Evolutionary conservation across 2,797 vertebrate species (phyloP).

Genomic region (Phataginus tricuspis): DNA sequence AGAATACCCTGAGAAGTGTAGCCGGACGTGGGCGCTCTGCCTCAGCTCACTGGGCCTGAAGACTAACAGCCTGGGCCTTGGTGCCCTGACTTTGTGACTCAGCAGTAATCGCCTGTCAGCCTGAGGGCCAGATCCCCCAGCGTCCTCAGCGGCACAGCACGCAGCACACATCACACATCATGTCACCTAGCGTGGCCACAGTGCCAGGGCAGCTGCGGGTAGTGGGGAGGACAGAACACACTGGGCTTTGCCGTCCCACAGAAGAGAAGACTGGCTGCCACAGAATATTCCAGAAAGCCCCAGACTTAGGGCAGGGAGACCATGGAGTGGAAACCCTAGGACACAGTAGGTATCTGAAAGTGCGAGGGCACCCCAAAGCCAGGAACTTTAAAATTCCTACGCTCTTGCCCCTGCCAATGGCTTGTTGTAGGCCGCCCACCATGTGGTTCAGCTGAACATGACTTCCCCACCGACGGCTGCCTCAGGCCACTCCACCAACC

Average conservation of each 20-base stretch:
- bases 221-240: neutral
- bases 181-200: neutral
- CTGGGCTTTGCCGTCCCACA: neutral
- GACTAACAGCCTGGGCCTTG: constrained; percentile 2
- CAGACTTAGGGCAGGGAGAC: neutral
- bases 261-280: neutral
- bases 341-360: neutral
- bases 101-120: constrained; percentile 18
- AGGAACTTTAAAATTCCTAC: neutral
- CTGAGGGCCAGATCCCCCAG: neutral
- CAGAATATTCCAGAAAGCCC: neutral
- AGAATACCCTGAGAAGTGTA: neutral
- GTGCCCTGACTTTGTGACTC: neutral
- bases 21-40: neutral
- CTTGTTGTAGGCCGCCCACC: neutral
- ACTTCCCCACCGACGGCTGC: neutral
- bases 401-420: neutral
- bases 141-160: neutral
- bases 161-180: neutral
- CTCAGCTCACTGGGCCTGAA: constrained; percentile 28
- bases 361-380: neutral
- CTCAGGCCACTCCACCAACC: neutral
- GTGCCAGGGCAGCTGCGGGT: neutral
- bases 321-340: neutral
- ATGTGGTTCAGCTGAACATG: neutral